A percentile compares a stretch with the other conserved stretches of the same genome.
These are phyloP conservation scores for Osmoderma eremita DNA, from an alignment of 2,888 invertebrate species.

Conservation along the genomic window DNA sequence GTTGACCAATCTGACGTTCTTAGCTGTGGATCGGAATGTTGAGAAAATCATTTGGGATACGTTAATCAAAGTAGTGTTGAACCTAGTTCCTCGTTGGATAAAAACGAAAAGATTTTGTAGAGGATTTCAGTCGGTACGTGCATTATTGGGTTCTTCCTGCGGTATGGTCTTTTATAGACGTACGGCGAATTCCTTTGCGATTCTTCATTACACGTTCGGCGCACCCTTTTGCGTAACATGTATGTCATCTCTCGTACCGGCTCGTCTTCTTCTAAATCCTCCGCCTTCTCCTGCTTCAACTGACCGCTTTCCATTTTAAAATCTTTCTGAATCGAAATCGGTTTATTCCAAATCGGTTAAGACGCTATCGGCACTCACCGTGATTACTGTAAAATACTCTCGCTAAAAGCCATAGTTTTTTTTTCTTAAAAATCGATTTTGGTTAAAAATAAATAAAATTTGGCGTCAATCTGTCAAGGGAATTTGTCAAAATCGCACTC, in stretches of 20 bases:
- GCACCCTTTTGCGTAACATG: slow-evolving; percentile 40
- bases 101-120: slow-evolving; percentile 53
- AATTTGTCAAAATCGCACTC: slow-evolving; percentile 14
- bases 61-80: slow-evolving; percentile 15
- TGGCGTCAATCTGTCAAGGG: background rate
- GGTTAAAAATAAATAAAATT: slow-evolving; percentile 36
- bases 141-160: slow-evolving; percentile 55
- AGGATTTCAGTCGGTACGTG: slow-evolving; percentile 56
- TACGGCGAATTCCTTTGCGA: background rate
- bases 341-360: background rate
- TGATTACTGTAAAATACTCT: slow-evolving; percentile 20
- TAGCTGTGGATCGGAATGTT: slow-evolving; percentile 48
- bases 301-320: slow-evolving; percentile 48
- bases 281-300: slow-evolving; percentile 48
- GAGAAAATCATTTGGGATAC: background rate
- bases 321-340: background rate
- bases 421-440: slow-evolving; percentile 22
- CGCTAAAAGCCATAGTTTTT: slow-evolving; percentile 22
- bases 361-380: slow-evolving; percentile 17
- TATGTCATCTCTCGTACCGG: slow-evolving; percentile 9
- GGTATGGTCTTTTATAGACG: slow-evolving; percentile 39
- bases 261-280: slow-evolving; percentile 31
- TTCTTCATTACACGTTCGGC: background rate
- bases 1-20: slow-evolving; percentile 55
- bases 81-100: slow-evolving; percentile 58